Conservation (phyloP, 2,113 vertebrate genomes). For the Oreochromis spilurus region DNA sequence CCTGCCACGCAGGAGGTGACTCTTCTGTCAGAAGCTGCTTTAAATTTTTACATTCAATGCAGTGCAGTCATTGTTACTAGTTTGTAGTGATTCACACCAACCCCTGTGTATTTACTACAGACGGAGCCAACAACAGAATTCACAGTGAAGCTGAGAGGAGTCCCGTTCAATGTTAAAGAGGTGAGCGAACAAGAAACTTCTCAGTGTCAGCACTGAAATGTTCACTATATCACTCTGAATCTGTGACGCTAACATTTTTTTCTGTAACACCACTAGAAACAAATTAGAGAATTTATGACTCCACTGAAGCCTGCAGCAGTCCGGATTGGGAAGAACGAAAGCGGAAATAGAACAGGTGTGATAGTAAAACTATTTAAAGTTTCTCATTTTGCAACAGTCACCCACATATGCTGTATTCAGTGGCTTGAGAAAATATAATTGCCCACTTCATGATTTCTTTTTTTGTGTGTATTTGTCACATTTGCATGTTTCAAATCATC, state of each 20-base stretch:
- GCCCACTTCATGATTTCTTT: background rate
- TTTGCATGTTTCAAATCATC: background rate
- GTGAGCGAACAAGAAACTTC: slow-evolving; percentile 50
- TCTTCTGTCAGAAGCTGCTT: background rate
- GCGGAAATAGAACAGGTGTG: slow-evolving; percentile 84
- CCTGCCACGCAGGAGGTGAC: slow-evolving; percentile 45
- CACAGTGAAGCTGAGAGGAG: slow-evolving; percentile 87
- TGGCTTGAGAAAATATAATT: background rate
- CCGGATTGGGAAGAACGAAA: slow-evolving; percentile 78
- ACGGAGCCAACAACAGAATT: slow-evolving; percentile 71
- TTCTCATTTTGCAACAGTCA: background rate
- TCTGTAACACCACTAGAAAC: slow-evolving; percentile 72
- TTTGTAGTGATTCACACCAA: background rate
- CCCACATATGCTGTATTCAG: too few species aligned
- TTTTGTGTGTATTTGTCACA: background rate
- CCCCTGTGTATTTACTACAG: slow-evolving; percentile 23
- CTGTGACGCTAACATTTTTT: background rate
- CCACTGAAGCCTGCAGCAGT: slow-evolving; percentile 87
- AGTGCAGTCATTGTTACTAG: background rate
- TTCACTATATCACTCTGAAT: background rate
- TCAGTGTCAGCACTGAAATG: background rate
- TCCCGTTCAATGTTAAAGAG: slow-evolving; percentile 83
- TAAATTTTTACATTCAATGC: background rate
- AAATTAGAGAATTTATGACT: slow-evolving; percentile 85
- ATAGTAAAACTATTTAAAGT: background rate